Conservation (phyloP, 2,797 vertebrate genomes). For the Hybognathus amarus region DNA sequence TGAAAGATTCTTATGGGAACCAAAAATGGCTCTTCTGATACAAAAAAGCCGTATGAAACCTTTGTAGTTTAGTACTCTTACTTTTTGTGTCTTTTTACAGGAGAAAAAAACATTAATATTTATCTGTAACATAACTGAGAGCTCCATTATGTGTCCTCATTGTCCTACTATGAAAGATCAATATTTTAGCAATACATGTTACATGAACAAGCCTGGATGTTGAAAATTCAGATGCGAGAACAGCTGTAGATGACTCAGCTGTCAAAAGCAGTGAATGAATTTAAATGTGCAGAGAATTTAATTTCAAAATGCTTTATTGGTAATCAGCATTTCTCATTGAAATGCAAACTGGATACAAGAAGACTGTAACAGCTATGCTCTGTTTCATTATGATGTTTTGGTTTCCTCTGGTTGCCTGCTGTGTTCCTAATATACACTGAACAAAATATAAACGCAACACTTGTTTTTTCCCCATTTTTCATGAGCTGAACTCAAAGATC, state of each 20-base stretch:
- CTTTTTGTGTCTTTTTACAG: background rate
- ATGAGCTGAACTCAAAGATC: too few species aligned
- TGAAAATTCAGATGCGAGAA: background rate
- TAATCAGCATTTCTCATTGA: background rate
- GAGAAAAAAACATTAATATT: background rate
- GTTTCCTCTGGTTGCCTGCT: background rate
- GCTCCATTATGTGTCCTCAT: background rate
- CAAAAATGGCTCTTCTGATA: background rate
- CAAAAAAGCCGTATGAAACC: background rate
- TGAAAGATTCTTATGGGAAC: background rate
- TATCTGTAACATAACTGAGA: background rate
- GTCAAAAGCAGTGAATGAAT: background rate
- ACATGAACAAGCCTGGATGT: background rate
- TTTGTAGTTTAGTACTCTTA: too few species aligned
- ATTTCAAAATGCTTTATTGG: background rate
- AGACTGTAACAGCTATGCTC: background rate
- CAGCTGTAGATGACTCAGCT: slow-evolving; percentile 15
- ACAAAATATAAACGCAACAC: too few species aligned
- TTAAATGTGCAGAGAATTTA: background rate
- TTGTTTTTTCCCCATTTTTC: too few species aligned
- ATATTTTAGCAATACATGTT: background rate
- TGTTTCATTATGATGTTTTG: background rate
- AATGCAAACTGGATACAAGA: background rate
- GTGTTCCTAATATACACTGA: background rate
- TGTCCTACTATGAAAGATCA: background rate